Conservation (phyloP, 2,888 invertebrate species). For the Bombyx huttoni region DNA sequence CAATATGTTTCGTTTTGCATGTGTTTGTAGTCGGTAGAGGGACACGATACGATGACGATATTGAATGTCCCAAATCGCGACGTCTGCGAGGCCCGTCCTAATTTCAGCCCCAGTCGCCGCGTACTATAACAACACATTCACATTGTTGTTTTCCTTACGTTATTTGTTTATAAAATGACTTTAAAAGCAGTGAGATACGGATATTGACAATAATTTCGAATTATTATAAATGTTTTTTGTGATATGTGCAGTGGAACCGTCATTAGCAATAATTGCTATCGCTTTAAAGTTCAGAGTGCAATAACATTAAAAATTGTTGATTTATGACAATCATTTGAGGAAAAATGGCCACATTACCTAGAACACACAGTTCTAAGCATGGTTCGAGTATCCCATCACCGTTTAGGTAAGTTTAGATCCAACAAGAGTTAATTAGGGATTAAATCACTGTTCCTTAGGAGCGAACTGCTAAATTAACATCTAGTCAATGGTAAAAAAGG, state of each 20-base stretch:
- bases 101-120: slow-evolving; percentile 34
- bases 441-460: too few species aligned
- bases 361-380: slow-evolving; percentile 53
- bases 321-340: slow-evolving; percentile 2
- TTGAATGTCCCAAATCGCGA: slow-evolving; percentile 31
- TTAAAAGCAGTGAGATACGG: neutral
- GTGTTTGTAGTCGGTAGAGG: slow-evolving; percentile 1
- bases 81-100: slow-evolving; percentile 34
- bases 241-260: neutral
- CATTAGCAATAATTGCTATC: slow-evolving; percentile 1
- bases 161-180: slow-evolving; percentile 12
- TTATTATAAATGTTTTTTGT: neutral
- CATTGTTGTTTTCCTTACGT: slow-evolving; percentile 22
- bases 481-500: too few species aligned
- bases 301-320: neutral
- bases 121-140: slow-evolving; percentile 22
- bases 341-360: slow-evolving; percentile 61
- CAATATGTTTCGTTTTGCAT: neutral
- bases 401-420: slow-evolving; percentile 40
- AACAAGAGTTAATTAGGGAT: neutral
- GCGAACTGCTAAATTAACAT: too few species aligned
- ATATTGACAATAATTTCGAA: neutral
- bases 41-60: neutral
- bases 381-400: slow-evolving; percentile 42
- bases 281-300: slow-evolving; percentile 3